phyloP scores from a whole-genome alignment of 2,888 invertebrate species.

The Drosophila siamana region DNA sequence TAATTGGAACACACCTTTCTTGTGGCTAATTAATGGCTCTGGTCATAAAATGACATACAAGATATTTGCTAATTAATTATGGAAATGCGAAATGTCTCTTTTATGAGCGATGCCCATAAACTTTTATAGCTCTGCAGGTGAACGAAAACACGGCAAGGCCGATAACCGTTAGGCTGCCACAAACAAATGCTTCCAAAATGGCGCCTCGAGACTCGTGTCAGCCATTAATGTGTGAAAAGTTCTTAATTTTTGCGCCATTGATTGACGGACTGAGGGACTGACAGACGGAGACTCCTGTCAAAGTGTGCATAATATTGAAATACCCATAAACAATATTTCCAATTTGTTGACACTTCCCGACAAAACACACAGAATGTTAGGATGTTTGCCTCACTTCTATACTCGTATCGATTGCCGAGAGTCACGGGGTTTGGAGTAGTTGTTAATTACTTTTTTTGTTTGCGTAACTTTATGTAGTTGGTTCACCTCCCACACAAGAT shows the following conservation, averaged over 20 bases:
- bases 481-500: constrained; percentile 29
- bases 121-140: constrained; percentile 54
- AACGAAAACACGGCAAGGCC: constrained; percentile 23
- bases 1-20: constrained; percentile 5
- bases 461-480: constrained; percentile 41
- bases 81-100: constrained; percentile 39
- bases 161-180: constrained; percentile 29
- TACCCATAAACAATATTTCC: constrained; percentile 4
- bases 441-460: constrained; percentile 51
- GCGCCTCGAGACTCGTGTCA: constrained; percentile 22
- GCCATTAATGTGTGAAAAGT: constrained; percentile 66
- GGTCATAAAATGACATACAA: constrained; percentile 51
- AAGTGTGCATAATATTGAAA: neutral
- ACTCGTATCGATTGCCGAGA: neutral
- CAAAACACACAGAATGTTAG: neutral
- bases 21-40: constrained; percentile 49
- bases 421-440: neutral
- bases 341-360: constrained; percentile 7
- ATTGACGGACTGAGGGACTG: constrained; percentile 25
- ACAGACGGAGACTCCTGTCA: constrained; percentile 8
- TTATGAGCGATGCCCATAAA: constrained; percentile 57
- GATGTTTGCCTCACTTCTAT: neutral
- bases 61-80: constrained; percentile 72
- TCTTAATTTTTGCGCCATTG: constrained; percentile 38
- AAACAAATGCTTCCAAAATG: constrained; percentile 33